Evolutionary conservation across 2,888 invertebrate genomes (phyloP).

Genomic region (Mechanitis messenoides): DNA sequence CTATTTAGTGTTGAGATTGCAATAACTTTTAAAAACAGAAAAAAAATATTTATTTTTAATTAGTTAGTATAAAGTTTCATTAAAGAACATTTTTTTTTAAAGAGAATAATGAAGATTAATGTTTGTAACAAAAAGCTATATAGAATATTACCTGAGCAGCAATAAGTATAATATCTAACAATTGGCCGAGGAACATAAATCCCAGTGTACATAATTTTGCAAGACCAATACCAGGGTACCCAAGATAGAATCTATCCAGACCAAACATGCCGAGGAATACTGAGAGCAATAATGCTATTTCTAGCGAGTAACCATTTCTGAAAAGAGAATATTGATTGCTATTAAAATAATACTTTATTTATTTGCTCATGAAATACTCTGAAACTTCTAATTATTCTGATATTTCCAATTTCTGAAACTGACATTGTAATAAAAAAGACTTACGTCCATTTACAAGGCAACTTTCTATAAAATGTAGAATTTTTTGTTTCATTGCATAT

Average conservation of each 20-base stretch:
- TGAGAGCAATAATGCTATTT: conserved; percentile 93
- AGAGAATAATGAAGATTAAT: neutral
- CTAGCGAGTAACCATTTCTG: conserved; percentile 96
- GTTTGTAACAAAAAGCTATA: neutral
- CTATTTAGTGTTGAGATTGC: too few species aligned
- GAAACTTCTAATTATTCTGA: neutral
- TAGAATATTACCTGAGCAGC: conserved; percentile 82
- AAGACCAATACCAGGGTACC: conserved; percentile 96
- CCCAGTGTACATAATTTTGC: conserved; percentile 97
- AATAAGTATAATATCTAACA: conserved; percentile 95
- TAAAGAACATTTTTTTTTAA: conserved; percentile 2
- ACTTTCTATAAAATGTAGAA: conserved; percentile 86
- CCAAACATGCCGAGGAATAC: conserved; percentile 99
- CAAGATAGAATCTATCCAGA: conserved; percentile 97
- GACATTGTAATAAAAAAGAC: conserved; percentile 49
- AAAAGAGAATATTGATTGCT: conserved; percentile 28
- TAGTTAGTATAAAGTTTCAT: too few species aligned
- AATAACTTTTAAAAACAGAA: too few species aligned
- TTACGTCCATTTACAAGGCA: conserved; percentile 97
- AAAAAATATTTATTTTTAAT: too few species aligned
- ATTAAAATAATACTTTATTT: neutral
- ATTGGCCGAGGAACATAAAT: conserved; percentile 96
- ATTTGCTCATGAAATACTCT: neutral
- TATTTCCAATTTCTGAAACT: neutral
- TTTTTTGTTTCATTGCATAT: conserved; percentile 87